Percentiles rank a stretch among this genome's conserved stretches.
Evolutionary conservation across 2,113 vertebrate species (phyloP).

Genomic region (Oryzias woworae): DNA sequence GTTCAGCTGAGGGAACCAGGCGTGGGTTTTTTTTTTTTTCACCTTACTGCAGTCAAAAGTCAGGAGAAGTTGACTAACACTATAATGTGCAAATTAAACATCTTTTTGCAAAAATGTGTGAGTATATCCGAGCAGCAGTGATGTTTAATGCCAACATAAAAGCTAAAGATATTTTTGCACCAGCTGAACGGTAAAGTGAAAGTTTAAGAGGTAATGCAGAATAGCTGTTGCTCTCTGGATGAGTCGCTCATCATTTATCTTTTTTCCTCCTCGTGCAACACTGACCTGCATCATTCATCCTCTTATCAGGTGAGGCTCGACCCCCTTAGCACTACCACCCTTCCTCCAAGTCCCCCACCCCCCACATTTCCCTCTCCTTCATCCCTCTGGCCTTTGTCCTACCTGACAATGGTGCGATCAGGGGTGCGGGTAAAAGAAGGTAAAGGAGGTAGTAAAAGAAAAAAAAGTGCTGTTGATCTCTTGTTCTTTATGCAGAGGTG

Average conservation of each 20-base stretch:
- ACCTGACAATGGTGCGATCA: slow-evolving; percentile 61
- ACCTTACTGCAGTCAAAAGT: too few relatives aligned
- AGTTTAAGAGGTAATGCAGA: not conserved
- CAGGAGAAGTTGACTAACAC: too few relatives aligned
- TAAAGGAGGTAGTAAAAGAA: slow-evolving; percentile 52
- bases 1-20: not conserved
- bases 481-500: slow-evolving; percentile 65
- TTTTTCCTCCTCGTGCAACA: slow-evolving; percentile 29
- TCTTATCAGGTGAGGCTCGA: slow-evolving; percentile 68
- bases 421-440: slow-evolving; percentile 36
- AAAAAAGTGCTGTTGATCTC: slow-evolving; percentile 61
- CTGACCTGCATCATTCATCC: slow-evolving; percentile 66
- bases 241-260: slow-evolving; percentile 17
- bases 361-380: slow-evolving; percentile 42
- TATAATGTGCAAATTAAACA: too few relatives aligned
- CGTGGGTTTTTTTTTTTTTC: not conserved
- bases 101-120: too few relatives aligned
- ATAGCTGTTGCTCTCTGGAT: not conserved
- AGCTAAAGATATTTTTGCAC: too few relatives aligned
- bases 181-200: too few relatives aligned
- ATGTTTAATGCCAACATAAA: too few relatives aligned
- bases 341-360: not conserved
- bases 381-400: slow-evolving; percentile 64
- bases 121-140: too few relatives aligned
- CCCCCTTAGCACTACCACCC: not conserved